A percentile compares a stretch with the other conserved stretches of the same genome.
Evolutionary conservation across 2,888 invertebrate species (phyloP).

Genomic region (Coenonympha glycerion): DNA sequence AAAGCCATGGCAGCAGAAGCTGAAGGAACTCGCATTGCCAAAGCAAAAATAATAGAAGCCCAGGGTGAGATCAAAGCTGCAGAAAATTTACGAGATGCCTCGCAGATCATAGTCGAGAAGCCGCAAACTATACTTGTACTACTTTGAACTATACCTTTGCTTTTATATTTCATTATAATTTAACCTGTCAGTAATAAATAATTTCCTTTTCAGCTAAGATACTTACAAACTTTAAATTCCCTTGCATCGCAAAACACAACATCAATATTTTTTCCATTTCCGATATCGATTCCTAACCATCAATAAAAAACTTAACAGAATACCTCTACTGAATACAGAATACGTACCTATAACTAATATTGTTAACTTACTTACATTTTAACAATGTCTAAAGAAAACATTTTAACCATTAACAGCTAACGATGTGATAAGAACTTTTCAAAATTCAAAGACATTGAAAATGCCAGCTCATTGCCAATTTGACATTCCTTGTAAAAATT

Average conservation of each 20-base stretch:
- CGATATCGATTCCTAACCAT: conserved; percentile 39
- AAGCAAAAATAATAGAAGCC: conserved; percentile 53
- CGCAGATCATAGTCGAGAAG: conserved; percentile 42
- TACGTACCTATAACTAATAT: no score
- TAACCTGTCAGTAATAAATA: neutral
- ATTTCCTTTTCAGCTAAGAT: conserved; percentile 45
- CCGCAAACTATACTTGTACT: conserved; percentile 49
- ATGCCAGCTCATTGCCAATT: no score
- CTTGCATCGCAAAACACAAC: conserved; percentile 42
- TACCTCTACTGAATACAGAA: no score
- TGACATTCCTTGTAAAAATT: no score
- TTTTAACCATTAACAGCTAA: no score
- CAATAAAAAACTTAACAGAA: neutral
- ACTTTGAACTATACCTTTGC: conserved; percentile 34
- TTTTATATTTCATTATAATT: conserved; percentile 26
- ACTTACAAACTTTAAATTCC: conserved; percentile 48
- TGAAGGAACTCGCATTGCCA: conserved; percentile 49
- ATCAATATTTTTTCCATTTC: conserved; percentile 50
- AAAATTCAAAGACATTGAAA: no score
- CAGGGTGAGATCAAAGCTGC: conserved; percentile 55
- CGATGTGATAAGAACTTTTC: neutral
- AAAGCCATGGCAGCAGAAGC: conserved; percentile 57
- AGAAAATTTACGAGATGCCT: conserved; percentile 45
- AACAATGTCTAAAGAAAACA: no score
- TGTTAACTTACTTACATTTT: no score